Conservation (phyloP, 2,797 vertebrate genomes). For the Cyprinella venusta region DNA sequence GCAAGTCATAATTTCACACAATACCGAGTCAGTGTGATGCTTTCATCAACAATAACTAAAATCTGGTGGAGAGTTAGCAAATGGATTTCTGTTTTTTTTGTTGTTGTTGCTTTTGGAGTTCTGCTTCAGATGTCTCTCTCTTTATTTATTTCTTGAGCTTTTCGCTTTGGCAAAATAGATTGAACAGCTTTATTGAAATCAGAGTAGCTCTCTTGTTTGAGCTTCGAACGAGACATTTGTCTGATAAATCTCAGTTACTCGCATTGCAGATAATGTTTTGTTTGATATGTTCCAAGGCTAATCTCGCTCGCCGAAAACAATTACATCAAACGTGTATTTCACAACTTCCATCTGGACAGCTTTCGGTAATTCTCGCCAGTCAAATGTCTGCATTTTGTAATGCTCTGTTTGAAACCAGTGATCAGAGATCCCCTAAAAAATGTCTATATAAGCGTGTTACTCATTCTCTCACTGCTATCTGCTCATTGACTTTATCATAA, state of each 20-base stretch:
- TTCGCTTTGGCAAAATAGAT: slow-evolving; percentile 35
- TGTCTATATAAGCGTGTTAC: neutral
- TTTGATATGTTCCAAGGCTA: slow-evolving; percentile 77
- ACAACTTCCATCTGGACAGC: slow-evolving; percentile 72
- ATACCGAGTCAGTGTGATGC: neutral
- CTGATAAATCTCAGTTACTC: slow-evolving; percentile 75
- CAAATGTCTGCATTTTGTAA: slow-evolving; percentile 77
- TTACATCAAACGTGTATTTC: slow-evolving; percentile 75
- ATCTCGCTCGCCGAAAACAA: slow-evolving; percentile 78
- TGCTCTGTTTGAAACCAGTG: slow-evolving; percentile 69
- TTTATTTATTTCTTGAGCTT: slow-evolving; percentile 32
- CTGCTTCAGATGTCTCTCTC: slow-evolving; percentile 34
- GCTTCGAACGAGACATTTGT: slow-evolving; percentile 72
- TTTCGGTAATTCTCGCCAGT: slow-evolving; percentile 77
- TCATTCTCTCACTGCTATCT: neutral
- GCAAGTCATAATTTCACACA: slow-evolving; percentile 44
- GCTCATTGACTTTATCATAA: neutral
- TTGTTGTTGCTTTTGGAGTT: slow-evolving; percentile 6
- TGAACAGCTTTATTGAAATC: slow-evolving; percentile 11
- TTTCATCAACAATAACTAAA: slow-evolving; percentile 28
- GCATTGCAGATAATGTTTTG: slow-evolving; percentile 77
- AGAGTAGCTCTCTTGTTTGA: slow-evolving; percentile 53
- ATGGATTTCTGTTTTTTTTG: neutral
- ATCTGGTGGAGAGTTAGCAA: neutral
- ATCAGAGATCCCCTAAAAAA: slow-evolving; percentile 35